Percentiles rank a stretch among this genome's conserved stretches.
phyloP scores from a whole-genome alignment of 2,113 vertebrate species.

The Apteryx mantelli region DNA sequence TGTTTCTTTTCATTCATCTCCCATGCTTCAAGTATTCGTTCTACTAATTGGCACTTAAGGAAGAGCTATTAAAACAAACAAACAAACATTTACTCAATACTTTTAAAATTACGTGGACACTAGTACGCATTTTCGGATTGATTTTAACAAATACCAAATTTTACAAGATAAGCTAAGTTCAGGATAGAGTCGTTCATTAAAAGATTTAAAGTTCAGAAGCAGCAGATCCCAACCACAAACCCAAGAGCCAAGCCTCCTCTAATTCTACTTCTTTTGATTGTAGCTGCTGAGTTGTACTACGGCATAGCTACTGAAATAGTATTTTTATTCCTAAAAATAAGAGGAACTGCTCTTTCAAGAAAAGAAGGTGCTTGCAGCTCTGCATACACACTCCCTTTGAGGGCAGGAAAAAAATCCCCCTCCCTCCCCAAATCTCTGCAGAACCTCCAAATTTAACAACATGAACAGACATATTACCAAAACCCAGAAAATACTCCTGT shows the following conservation, averaged over 20 bases:
- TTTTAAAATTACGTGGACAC: background rate
- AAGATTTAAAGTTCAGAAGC: background rate
- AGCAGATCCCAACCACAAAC: background rate
- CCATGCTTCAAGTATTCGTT: conserved; percentile 97
- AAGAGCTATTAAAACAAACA: conserved; percentile 82
- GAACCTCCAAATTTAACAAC: background rate
- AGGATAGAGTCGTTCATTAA: background rate
- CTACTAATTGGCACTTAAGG: conserved; percentile 95
- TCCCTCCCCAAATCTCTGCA: background rate
- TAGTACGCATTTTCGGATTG: background rate
- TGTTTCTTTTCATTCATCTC: conserved; percentile 96
- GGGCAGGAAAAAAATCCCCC: background rate
- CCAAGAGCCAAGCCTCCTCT: background rate
- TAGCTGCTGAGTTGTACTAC: background rate
- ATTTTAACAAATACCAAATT: background rate
- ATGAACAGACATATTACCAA: background rate
- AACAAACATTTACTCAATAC: background rate
- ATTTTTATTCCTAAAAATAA: background rate
- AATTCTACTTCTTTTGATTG: background rate
- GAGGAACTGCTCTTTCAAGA: background rate
- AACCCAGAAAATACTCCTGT: background rate
- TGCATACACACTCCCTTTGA: background rate
- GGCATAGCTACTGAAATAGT: background rate
- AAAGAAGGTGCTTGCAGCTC: background rate
- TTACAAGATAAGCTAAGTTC: background rate